Evolutionary conservation across 2,797 vertebrate species (phyloP).

Genomic region (Sciurus vulgaris): DNA sequence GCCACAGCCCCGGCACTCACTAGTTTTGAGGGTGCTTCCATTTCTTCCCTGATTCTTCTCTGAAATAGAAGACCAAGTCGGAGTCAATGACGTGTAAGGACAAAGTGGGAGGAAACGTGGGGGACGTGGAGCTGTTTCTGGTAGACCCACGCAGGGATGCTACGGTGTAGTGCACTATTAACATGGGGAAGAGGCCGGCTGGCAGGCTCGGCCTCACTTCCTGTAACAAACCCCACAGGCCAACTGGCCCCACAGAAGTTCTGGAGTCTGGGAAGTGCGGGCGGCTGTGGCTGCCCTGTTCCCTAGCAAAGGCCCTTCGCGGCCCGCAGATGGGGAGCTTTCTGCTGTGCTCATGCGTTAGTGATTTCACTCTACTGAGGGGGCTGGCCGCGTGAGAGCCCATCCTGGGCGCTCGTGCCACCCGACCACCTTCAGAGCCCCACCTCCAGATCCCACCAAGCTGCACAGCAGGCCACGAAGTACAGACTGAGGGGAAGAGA

Average conservation of each 20-base stretch:
- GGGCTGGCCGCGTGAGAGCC: too few species aligned
- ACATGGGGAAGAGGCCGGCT: too few species aligned
- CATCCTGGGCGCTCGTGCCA: background rate
- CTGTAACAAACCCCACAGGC: too few species aligned
- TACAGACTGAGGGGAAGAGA: background rate
- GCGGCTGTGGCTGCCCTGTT: background rate
- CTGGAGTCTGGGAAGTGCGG: background rate
- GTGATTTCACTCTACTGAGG: background rate
- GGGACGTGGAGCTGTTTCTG: background rate
- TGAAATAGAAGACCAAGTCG: background rate
- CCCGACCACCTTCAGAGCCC: background rate
- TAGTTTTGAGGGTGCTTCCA: background rate
- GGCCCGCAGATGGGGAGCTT: background rate
- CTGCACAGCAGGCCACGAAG: background rate
- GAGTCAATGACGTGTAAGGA: background rate
- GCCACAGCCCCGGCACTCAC: background rate
- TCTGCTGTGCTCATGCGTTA: background rate
- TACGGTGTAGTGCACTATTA: background rate
- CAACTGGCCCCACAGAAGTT: background rate
- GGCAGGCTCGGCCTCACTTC: background rate
- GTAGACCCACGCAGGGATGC: background rate
- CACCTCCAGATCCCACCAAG: background rate
- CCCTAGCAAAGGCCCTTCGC: background rate
- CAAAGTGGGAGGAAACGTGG: background rate
- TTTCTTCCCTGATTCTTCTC: background rate